Evolutionary conservation across 2,797 vertebrate species (phyloP), one percentile per base, ranked within the genome.

Genomic region (Alcedo atthis): DNA sequence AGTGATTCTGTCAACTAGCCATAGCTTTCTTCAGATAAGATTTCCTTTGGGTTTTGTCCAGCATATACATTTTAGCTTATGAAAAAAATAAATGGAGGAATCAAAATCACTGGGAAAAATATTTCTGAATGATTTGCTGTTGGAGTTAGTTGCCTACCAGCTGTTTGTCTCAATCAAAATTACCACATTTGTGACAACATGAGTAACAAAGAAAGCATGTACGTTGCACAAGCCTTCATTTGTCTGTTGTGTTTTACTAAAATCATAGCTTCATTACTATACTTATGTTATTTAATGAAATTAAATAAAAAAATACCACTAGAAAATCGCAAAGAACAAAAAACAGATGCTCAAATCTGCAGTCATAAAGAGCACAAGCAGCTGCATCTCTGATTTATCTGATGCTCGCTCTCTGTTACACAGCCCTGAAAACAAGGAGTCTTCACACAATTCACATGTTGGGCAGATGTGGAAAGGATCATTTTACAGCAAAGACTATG

Each of bases 391-490:
- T 53, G 43, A 79, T 69, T 88, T 90, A 73, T 73, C 55, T 24
- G 21, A 30, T 30, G 43, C 33, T 62, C 43, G 54, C 11, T 3
- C 8, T 62, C 17, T 82, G 11, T 64, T 80, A 54, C 21, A 74
- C 26, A 16, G 45, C 16, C 46, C 76, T 77, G 85, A 84, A 88
- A 93, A 84, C 30, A 58, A 0, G 13, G 26, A 62, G 32, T 13
- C n/a, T 92, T 75, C 55, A 42, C 67, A 66, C 1, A 12, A 77
- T 70, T 83, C 95, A 92, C 19, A 15, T 92, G 91, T 32, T 81
- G 59, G 85, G 59, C 87, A 96, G 92, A 97, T 94, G 89, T 88
- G 76, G 33, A 74, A 30, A 30, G 54, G 61, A 93, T 91, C 89
- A 48, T 33, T 80, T 87, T 95, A 87, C 81, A 90, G 67, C 8